phyloP scores from a whole-genome alignment of 1,140 invertebrate genomes.

The Araneus ventricosus region DNA sequence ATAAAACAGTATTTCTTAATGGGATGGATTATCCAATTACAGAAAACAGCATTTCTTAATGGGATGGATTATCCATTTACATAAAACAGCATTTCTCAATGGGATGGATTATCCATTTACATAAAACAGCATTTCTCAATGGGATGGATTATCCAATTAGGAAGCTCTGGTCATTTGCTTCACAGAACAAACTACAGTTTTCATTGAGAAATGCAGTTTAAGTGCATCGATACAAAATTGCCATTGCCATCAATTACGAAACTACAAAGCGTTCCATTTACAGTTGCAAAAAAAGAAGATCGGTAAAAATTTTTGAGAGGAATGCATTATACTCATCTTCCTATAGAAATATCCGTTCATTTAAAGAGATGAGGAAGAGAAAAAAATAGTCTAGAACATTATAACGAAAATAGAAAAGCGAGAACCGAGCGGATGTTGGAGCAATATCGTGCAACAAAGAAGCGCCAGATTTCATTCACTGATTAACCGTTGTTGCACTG shows the following conservation, averaged over 20 bases:
- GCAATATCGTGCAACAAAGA: constrained; percentile 50
- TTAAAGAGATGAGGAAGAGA: background rate
- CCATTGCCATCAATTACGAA: constrained; percentile 5
- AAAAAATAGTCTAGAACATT: background rate
- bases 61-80: no score
- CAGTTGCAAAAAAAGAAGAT: background rate
- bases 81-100: no score
- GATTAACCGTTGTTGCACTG: constrained; percentile 60
- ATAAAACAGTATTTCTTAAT: no score
- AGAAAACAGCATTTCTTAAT: no score
- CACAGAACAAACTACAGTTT: no score
- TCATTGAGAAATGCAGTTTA: background rate
- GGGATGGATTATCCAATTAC: no score
- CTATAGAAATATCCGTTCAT: constrained; percentile 51
- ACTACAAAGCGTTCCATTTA: constrained; percentile 5
- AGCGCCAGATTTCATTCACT: constrained; percentile 62
- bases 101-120: no score
- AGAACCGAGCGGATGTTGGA: constrained; percentile 25
- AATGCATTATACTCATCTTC: constrained; percentile 31
- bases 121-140: no score
- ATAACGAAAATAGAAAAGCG: constrained; percentile 42
- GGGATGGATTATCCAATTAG: no score
- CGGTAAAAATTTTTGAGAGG: constrained; percentile 3
- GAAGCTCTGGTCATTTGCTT: no score
- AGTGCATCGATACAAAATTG: background rate